Evolutionary conservation across 1,140 invertebrate species (phyloP), one percentile per base, ranked within the genome.

Genomic region (Euschistus heros): DNA sequence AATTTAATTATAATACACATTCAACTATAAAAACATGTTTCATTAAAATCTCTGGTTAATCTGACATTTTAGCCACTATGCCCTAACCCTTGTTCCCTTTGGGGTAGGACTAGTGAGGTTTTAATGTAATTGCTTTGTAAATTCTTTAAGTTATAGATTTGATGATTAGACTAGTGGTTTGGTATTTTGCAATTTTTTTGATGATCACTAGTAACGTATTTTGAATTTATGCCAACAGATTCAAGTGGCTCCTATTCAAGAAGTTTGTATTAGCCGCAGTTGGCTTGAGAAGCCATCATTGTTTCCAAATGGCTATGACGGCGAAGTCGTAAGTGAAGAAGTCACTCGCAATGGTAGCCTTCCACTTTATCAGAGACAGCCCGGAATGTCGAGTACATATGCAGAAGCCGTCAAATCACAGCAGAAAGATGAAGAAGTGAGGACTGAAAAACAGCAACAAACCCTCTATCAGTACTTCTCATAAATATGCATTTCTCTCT

Each of bases 401-500:
- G 54, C 54, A 2, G 54, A 57, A 10, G 54, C 54, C 10, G 54
- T 57, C 18, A 57, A 57, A 15, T 50, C 47, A 0, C 5, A 50
- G 17, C 54, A 57, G 22, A 27, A 4, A 13, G 54, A 57, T 14
- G 54, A 57, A 27, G 54, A 22, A 15, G 20, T 8, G 15, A 57
- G 14, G 10, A 20, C 3, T 18, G 47, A 13, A 18, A 8, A 22
- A 8, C 8, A 20, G 15, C 24, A 20, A 8, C 54, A 22, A 10
- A 27, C 14, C 10, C 54, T 57, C 54, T 57, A 57, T 26, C 54
- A 57, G 5, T 57, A 57, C 24, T 57, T 57, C 54, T 26, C 18
- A 10, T 57, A 57, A 24, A 26, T 15, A 54, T 22, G 14, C 46
- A 47, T 47, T 47, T 47, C 13, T 47, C 18, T 14, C 20, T 57